Percentiles rank a stretch among this genome's conserved stretches.
Conservation (phyloP, 1,140 invertebrate genomes). For the Drosophila bifasciata region DNA sequence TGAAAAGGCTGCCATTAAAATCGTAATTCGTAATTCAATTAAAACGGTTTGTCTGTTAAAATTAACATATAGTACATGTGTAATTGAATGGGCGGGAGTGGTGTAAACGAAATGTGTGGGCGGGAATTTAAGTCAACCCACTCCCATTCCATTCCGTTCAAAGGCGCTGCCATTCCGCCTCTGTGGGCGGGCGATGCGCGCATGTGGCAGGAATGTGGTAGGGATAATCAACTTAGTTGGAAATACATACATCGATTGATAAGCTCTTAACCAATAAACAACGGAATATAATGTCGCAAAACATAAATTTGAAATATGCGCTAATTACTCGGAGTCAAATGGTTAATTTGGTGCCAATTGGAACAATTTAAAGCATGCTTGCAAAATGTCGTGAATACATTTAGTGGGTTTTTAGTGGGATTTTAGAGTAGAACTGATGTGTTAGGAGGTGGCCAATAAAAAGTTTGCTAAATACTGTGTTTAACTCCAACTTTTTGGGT, state of each 20-base stretch:
- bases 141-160: background rate
- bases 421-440: constrained; percentile 1
- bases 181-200: background rate
- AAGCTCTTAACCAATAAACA: constrained; percentile 62
- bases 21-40: constrained; percentile 59
- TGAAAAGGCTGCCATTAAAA: constrained; percentile 69
- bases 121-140: background rate
- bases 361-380: constrained; percentile 68
- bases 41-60: constrained; percentile 30
- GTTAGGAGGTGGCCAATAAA: constrained; percentile 41
- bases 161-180: background rate
- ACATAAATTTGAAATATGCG: constrained; percentile 22
- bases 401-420: constrained; percentile 34
- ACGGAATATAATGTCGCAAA: constrained; percentile 18
- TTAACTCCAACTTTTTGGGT: constrained; percentile 15
- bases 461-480: constrained; percentile 48
- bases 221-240: constrained; percentile 43
- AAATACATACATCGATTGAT: constrained; percentile 58
- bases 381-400: constrained; percentile 48
- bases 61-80: constrained; percentile 15
- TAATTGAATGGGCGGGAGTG: constrained; percentile 36
- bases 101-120: background rate
- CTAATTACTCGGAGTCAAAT: constrained; percentile 40
- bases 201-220: background rate
- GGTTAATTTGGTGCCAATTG: constrained; percentile 60